phyloP scores from a whole-genome alignment of 1,140 invertebrate genomes.

The Caenorhabditis inopinata region DNA sequence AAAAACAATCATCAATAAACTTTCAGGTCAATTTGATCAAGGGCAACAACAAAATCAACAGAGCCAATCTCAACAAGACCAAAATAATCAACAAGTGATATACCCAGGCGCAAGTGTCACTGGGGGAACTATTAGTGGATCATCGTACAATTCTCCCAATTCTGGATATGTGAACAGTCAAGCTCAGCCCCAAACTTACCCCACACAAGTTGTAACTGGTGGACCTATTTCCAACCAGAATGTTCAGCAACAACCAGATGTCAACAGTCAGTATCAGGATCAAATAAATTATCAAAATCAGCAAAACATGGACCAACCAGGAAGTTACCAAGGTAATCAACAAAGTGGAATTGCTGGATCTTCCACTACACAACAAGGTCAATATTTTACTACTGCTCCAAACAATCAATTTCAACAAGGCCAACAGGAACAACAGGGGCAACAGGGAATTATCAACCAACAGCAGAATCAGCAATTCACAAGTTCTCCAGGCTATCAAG shows the following conservation, averaged over 20 bases:
- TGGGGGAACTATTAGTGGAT: not conserved
- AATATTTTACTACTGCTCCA: not conserved
- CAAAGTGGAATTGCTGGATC: not conserved
- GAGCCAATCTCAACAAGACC: slow-evolving; percentile 26
- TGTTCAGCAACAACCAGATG: slow-evolving; percentile 4
- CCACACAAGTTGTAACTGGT: not conserved
- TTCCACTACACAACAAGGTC: not conserved
- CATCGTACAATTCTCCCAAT: not conserved
- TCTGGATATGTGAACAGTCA: not conserved
- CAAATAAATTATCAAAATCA: not conserved
- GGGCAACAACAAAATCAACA: slow-evolving; percentile 19
- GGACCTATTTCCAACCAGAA: not conserved
- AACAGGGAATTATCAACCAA: too few relatives aligned
- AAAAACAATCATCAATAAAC: too few relatives aligned
- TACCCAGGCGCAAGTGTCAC: not conserved
- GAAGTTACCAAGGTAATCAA: not conserved
- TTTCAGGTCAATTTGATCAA: too few relatives aligned
- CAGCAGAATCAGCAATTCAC: not conserved
- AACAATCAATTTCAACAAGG: not conserved
- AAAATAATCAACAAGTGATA: slow-evolving; percentile 2
- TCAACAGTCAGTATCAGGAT: slow-evolving; percentile 5
- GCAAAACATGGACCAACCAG: not conserved
- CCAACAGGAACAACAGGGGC: too few relatives aligned
- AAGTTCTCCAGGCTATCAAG: not conserved
- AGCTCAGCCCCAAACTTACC: slow-evolving; percentile 2